Conservation (phyloP, 2,113 vertebrate genomes). For the Turdus rufiventris region DNA sequence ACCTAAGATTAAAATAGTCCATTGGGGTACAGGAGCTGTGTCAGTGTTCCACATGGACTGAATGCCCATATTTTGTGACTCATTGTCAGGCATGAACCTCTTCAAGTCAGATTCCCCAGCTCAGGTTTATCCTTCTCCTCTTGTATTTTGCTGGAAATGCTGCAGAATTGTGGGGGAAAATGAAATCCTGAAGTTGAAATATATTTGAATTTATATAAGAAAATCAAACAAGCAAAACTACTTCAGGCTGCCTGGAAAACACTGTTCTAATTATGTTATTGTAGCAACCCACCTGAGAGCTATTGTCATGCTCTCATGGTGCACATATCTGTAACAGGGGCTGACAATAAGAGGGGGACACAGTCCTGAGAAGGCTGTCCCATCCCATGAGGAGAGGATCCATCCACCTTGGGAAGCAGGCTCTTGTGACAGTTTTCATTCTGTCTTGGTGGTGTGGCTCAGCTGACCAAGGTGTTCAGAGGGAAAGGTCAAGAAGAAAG, state of each 20-base stretch:
- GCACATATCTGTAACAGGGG: accelerated
- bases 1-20: background rate
- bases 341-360: background rate
- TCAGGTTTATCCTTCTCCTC: background rate
- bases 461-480: background rate
- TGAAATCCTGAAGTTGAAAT: background rate
- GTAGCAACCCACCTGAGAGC: background rate
- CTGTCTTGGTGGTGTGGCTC: background rate
- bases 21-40: background rate
- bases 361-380: background rate
- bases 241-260: background rate
- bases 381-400: background rate
- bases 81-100: background rate
- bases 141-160: background rate
- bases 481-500: background rate
- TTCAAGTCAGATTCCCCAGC: background rate
- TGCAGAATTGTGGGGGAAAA: accelerated
- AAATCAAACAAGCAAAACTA: conserved; percentile 1
- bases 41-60: background rate
- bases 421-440: background rate
- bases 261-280: background rate
- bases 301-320: accelerated
- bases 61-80: background rate
- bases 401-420: background rate
- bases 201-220: background rate